Conservation (phyloP, 2,797 vertebrate genomes). For the Chiroxiphia lanceolata region DNA sequence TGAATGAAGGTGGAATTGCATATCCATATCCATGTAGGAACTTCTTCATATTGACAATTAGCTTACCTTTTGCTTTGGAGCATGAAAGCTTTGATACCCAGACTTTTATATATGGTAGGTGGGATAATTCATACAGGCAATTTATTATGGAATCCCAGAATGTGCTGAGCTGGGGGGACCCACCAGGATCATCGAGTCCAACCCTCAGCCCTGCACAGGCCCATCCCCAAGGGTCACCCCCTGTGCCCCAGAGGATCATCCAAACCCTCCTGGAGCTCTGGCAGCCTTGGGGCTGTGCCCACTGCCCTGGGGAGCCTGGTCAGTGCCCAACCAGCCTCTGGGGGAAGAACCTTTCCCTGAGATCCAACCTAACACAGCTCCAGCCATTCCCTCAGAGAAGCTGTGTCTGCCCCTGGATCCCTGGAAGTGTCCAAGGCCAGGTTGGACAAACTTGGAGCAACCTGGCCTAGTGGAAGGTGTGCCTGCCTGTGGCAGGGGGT, state of each 20-base stretch:
- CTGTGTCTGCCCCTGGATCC: too few species aligned
- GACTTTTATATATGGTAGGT: background rate
- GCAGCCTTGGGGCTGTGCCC: background rate
- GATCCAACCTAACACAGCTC: background rate
- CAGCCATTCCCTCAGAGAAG: background rate
- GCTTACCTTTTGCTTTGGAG: background rate
- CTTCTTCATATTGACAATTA: background rate
- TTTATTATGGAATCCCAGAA: background rate
- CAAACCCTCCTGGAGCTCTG: background rate
- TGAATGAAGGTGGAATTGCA: background rate
- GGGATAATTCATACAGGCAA: background rate
- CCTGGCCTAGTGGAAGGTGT: too few species aligned
- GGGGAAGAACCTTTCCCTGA: background rate
- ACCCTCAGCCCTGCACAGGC: background rate
- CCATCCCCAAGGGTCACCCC: background rate
- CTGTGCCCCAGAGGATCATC: background rate
- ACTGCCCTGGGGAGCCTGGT: background rate
- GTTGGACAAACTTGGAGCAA: too few species aligned
- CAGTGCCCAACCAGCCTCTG: background rate
- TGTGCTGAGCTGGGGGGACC: background rate
- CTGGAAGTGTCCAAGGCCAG: too few species aligned
- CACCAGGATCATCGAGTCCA: background rate
- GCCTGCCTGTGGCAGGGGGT: too few species aligned
- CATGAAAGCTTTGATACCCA: background rate
- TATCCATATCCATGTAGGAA: background rate